Evolutionary conservation across 2,113 vertebrate genomes (phyloP), one percentile per base, ranked within the genome.

Genomic region (Crocuta crocuta): DNA sequence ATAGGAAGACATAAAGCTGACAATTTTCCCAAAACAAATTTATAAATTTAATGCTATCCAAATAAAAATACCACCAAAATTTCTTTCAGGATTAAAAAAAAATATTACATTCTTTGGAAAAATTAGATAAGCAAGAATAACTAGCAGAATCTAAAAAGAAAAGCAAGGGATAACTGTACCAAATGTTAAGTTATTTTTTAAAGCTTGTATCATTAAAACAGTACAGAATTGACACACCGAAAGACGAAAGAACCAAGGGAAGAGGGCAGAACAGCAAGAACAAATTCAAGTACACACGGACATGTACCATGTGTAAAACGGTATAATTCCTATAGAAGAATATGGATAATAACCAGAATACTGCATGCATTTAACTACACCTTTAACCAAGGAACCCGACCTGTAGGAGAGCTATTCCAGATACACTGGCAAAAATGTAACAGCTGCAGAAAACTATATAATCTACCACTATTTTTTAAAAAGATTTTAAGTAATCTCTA

Each of bases 181-280:
- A 89, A 93, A 61, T 61, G 28, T 83, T 86, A 79, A 43, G n/a
- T n/a, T 28, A 87, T 24, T 63, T 85, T 79, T 61, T 80, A 94
- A 94, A 94, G 63, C 63, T 24, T 45, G n/a, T 33, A 43, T 53
- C 87, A 73, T 28, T 61, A 73, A 79, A 89, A 48, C 43, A 53
- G 33, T n/a, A 65, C 12, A 84, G 71, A 58, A 90, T 24, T 65
- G 26, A 87, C 39, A 86, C 12, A 76, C 50, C 11, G 68, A 81
- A 95, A 93, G 65, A 93, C 7, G 61, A 63, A 89, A 63, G 26
- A 89, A 28, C 17, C 35, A 85, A 43, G 28, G 50, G 48, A 74
- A 68, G 28, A 92, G 33, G 17, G 66, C 7, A 87, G 58, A 83
- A 58, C 76, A 74, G 16, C 13, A 23, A 68, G 43, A 74, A 9